phyloP scores from a whole-genome alignment of 2,888 invertebrate genomes.

The Exephanes ischioxanthus region DNA sequence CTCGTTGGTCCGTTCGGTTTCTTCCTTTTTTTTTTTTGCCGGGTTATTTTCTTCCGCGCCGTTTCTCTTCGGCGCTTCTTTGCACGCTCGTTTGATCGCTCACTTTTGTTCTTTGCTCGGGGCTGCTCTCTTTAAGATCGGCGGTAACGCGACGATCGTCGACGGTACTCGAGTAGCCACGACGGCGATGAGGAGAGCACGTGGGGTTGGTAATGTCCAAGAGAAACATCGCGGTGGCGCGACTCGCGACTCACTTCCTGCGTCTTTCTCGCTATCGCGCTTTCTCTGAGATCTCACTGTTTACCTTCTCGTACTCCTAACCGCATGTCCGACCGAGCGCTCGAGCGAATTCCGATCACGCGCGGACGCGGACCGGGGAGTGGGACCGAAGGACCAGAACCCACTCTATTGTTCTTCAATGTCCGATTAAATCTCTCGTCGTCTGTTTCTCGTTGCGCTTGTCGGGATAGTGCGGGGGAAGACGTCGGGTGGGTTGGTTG shows the following conservation, averaged over 20 bases:
- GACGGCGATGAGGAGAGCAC: slow-evolving; percentile 43
- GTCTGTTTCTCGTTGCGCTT: slow-evolving; percentile 26
- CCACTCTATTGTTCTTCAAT: slow-evolving; percentile 43
- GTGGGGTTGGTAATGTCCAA: slow-evolving; percentile 30
- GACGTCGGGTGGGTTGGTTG: not conserved
- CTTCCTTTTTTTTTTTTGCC: slow-evolving; percentile 48
- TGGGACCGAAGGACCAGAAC: not conserved
- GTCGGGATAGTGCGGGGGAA: slow-evolving; percentile 3
- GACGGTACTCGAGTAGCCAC: slow-evolving; percentile 57
- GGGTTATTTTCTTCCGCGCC: slow-evolving; percentile 54
- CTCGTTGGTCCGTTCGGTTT: slow-evolving; percentile 35
- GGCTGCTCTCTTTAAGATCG: slow-evolving; percentile 40
- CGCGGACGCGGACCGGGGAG: slow-evolving; percentile 1
- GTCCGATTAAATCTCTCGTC: slow-evolving; percentile 49
- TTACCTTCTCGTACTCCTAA: slow-evolving; percentile 31
- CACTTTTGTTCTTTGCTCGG: slow-evolving; percentile 26
- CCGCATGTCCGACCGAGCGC: slow-evolving; percentile 29
- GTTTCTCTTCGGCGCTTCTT: slow-evolving; percentile 51
- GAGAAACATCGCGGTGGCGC: slow-evolving; percentile 47
- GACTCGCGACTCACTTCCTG: slow-evolving; percentile 52
- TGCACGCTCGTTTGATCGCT: slow-evolving; percentile 33
- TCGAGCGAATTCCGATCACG: slow-evolving; percentile 56
- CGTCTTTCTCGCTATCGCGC: slow-evolving; percentile 28
- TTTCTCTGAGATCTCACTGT: slow-evolving; percentile 37
- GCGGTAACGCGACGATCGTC: slow-evolving; percentile 31